phyloP scores from a whole-genome alignment of 2,797 vertebrate genomes.

The Pempheris klunzingeri region DNA sequence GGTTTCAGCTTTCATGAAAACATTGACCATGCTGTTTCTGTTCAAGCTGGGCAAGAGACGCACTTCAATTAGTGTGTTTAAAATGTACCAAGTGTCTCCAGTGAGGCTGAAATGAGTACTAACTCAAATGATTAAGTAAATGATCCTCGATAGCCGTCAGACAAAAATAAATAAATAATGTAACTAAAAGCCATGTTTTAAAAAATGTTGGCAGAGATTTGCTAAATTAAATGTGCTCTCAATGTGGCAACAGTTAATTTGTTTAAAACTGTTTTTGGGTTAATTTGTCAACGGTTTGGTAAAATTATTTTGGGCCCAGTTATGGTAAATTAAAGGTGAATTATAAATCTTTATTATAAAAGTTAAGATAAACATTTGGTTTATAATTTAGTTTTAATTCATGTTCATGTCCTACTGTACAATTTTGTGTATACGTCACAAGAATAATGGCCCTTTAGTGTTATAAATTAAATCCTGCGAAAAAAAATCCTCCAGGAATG shows the following conservation, averaged over 20 bases:
- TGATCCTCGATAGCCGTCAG: neutral
- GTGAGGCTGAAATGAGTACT: conserved; percentile 2
- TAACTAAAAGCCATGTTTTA: neutral
- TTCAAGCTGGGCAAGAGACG: neutral
- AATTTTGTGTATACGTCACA: neutral
- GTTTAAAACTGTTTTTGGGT: neutral
- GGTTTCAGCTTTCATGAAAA: conserved; percentile 34
- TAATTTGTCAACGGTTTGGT: neutral
- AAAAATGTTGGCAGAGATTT: neutral
- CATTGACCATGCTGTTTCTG: conserved; percentile 43
- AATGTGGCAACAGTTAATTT: no score
- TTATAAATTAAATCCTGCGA: conserved; percentile 1
- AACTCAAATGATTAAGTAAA: neutral
- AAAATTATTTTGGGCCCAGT: no score
- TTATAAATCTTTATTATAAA: no score
- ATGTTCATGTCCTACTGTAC: neutral
- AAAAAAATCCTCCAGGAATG: conserved; percentile 12
- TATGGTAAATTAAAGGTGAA: neutral
- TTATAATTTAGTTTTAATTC: neutral
- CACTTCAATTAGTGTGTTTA: neutral
- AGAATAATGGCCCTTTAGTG: neutral
- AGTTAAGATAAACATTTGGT: no score
- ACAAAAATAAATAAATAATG: neutral
- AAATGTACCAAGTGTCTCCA: neutral
- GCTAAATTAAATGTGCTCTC: neutral